A percentile compares a stretch with the other conserved stretches of the same genome.
These are phyloP conservation scores for Anguilla obscura DNA, from an alignment of 2,797 vertebrate species.

Conservation along the genomic window DNA sequence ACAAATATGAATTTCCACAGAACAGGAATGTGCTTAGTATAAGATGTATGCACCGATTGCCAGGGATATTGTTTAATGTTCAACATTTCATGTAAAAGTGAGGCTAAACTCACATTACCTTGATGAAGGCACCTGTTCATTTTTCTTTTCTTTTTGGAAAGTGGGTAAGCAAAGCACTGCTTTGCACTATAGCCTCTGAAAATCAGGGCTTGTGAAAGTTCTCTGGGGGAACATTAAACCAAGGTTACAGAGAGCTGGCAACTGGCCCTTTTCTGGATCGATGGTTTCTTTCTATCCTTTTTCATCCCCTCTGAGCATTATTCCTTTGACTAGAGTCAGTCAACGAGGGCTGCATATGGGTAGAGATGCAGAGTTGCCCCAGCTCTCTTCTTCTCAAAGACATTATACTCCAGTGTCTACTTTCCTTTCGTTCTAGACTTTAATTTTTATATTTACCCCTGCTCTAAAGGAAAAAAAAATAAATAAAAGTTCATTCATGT, in stretches of 20 bases:
- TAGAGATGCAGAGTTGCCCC: slow-evolving; percentile 11
- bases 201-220: background rate
- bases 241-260: slow-evolving; percentile 18
- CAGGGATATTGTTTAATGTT: background rate
- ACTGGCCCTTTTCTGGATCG: slow-evolving; percentile 16
- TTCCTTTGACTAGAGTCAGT: slow-evolving; percentile 11
- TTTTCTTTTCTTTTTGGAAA: background rate
- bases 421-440: background rate
- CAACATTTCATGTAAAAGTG: background rate
- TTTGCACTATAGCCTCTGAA: background rate
- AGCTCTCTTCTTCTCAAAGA: slow-evolving; percentile 5
- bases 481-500: background rate
- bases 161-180: background rate
- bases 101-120: background rate
- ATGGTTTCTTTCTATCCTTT: slow-evolving; percentile 20
- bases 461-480: slow-evolving; percentile 8
- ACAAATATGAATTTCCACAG: background rate
- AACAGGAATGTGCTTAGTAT: background rate
- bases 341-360: slow-evolving; percentile 7
- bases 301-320: background rate
- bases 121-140: background rate
- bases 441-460: background rate
- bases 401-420: background rate
- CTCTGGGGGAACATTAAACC: slow-evolving; percentile 28
- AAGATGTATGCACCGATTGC: background rate